phyloP scores from a whole-genome alignment of 2,888 invertebrate species.

The Catocala fraxini region DNA sequence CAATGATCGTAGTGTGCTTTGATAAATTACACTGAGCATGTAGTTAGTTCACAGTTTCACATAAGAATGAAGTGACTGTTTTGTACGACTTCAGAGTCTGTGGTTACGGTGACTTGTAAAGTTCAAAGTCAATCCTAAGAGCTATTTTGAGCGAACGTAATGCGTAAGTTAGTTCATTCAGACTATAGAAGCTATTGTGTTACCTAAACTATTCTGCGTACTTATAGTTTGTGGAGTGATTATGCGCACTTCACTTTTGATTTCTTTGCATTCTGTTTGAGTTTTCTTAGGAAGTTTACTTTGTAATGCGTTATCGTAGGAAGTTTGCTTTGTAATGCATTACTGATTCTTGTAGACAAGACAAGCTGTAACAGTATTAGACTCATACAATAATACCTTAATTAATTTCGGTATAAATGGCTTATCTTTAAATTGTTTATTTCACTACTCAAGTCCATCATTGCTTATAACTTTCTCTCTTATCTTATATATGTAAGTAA shows the following conservation, averaged over 20 bases:
- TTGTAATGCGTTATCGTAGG: background rate
- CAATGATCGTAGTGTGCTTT: conserved; percentile 54
- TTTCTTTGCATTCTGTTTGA: conserved; percentile 22
- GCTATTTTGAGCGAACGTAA: conserved; percentile 58
- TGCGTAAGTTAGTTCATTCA: conserved; percentile 56
- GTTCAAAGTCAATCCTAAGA: conserved; percentile 63
- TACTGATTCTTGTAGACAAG: background rate
- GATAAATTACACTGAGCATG: conserved; percentile 52
- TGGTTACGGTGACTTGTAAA: conserved; percentile 55
- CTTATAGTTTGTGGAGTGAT: conserved; percentile 40
- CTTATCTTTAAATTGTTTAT: no score
- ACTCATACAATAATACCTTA: background rate
- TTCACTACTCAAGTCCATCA: no score
- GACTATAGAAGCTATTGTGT: conserved; percentile 51
- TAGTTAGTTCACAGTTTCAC: conserved; percentile 44
- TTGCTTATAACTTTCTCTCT: no score
- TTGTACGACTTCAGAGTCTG: conserved; percentile 55
- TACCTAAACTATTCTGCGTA: conserved; percentile 49
- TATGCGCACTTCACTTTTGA: conserved; percentile 20
- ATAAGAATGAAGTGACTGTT: conserved; percentile 35
- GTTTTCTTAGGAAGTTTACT: background rate
- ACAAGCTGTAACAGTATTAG: background rate
- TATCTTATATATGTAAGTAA: no score
- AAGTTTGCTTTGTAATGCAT: conserved; percentile 1
- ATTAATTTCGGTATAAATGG: background rate